These are phyloP conservation scores for Chaetorhynchus papuensis DNA, from an alignment of 2,113 vertebrate species.

Conservation along the genomic window DNA sequence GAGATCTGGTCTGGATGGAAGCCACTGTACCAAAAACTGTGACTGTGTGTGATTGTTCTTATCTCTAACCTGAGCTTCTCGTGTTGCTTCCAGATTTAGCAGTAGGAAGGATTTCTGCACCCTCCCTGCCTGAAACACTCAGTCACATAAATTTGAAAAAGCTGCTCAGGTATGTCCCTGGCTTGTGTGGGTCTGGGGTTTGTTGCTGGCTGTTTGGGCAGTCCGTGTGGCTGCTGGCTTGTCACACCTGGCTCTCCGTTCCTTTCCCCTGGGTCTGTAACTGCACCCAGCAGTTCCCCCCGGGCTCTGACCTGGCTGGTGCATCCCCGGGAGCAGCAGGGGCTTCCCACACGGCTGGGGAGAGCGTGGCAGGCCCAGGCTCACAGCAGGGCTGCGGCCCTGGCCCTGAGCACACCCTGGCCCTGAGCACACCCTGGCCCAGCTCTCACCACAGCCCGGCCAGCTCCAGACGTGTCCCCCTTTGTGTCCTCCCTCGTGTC, in stretches of 20 bases:
- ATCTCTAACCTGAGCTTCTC: background rate
- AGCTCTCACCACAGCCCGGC: fast-evolving
- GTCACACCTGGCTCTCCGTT: fast-evolving
- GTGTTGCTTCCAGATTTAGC: background rate
- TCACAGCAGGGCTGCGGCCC: fast-evolving
- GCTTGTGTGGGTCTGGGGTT: background rate
- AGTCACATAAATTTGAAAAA: background rate
- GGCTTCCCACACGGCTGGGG: fast-evolving
- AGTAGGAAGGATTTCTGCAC: background rate
- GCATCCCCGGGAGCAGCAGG: fast-evolving
- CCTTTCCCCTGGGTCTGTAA: no score
- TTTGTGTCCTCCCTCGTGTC: background rate
- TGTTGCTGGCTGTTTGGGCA: background rate
- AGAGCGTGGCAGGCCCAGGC: fast-evolving
- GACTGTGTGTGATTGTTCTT: background rate
- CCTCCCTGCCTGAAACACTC: background rate
- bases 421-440: fast-evolving
- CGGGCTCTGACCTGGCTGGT: background rate
- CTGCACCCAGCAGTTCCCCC: fast-evolving
- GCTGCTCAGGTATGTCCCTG: background rate
- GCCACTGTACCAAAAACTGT: background rate
- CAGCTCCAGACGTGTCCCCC: background rate
- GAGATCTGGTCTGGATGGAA: background rate
- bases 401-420: fast-evolving
- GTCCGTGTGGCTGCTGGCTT: fast-evolving